Evolutionary conservation across 2,797 vertebrate species (phyloP).

Genomic region (Cuculus canorus): DNA sequence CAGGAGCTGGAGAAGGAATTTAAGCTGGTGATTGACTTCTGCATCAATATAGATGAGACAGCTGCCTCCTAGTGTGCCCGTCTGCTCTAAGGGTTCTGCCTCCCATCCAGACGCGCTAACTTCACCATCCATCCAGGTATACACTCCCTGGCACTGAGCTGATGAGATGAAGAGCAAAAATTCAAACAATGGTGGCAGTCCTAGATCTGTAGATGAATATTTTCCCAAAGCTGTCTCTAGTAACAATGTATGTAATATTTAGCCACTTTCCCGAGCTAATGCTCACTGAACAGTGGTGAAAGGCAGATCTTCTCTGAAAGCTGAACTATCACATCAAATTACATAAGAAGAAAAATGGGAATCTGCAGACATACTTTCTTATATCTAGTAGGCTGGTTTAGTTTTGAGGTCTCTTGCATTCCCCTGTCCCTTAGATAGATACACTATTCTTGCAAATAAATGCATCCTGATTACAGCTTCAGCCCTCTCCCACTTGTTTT

Average conservation of each 20-base stretch:
- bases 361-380: not conserved
- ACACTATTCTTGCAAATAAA: not conserved
- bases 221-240: not conserved
- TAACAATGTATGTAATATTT: not conserved
- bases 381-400: not conserved
- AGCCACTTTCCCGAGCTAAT: not conserved
- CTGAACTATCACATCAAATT: not conserved
- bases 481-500: not conserved
- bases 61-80: not conserved
- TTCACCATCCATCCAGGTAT: not conserved
- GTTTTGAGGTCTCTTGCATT: not conserved
- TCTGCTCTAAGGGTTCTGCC: not conserved
- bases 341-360: not conserved
- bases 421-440: not conserved
- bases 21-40: not conserved
- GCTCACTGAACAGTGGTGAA: not conserved
- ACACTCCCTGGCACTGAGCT: not conserved
- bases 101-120: not conserved
- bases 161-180: not conserved
- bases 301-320: not conserved
- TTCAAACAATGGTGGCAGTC: not conserved
- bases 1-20: not conserved
- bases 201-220: not conserved
- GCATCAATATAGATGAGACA: not conserved
- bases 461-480: not conserved